Evolutionary conservation across 2,888 invertebrate genomes (phyloP).

Genomic region (Diplolepis rosae): DNA sequence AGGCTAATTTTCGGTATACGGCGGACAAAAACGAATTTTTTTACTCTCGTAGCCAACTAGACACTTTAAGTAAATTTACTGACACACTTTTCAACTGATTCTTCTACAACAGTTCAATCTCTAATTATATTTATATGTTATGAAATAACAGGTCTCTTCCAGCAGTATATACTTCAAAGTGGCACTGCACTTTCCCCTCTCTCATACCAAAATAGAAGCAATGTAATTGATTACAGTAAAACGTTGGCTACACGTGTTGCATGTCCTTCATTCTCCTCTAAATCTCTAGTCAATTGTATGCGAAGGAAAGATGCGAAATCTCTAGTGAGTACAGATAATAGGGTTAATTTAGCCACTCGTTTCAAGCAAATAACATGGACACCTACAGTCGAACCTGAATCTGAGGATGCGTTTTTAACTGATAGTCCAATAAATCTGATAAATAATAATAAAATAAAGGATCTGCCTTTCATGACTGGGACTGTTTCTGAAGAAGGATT

Average conservation of each 20-base stretch:
- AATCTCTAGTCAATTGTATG: not conserved
- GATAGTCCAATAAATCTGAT: not conserved
- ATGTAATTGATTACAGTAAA: not conserved
- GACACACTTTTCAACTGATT: too few relatives aligned
- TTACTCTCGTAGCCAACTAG: too few relatives aligned
- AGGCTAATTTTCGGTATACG: too few relatives aligned
- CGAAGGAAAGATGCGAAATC: not conserved
- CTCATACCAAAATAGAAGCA: not conserved
- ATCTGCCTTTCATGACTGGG: conserved; percentile 15
- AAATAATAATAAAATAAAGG: not conserved
- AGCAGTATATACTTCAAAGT: not conserved
- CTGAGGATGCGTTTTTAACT: conserved; percentile 14
- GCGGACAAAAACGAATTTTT: too few relatives aligned
- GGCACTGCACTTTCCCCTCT: not conserved
- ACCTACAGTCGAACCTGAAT: not conserved
- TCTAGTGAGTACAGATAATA: not conserved
- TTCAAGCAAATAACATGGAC: not conserved
- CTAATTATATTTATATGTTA: not conserved
- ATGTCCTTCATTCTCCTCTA: not conserved
- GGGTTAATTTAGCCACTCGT: not conserved
- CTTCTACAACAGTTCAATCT: not conserved
- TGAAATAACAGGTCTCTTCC: not conserved
- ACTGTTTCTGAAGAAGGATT: not conserved
- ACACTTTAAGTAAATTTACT: too few relatives aligned
- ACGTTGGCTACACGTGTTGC: not conserved